Evolutionary conservation across 2,797 vertebrate genomes (phyloP), one percentile per base, ranked within the genome.

Genomic region (Amblyraja radiata): DNA sequence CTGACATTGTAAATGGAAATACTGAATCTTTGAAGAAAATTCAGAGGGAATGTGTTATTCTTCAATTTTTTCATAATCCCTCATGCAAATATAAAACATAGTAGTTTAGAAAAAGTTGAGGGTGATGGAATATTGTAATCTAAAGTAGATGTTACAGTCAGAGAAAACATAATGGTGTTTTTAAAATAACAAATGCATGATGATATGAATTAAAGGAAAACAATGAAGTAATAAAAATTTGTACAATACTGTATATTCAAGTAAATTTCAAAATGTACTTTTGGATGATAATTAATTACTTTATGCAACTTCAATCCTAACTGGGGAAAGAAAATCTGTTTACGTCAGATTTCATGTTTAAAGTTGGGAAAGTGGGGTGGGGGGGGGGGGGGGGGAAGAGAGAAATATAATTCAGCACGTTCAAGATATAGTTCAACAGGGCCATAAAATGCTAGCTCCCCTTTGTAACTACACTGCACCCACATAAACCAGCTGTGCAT

Each of bases 401-500:
- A 63, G 18, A 23, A 21, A 71, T 71, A 86, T 63, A 18, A 65
- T 86, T 86, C 58, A 86, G 61, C 16, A 16, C 32, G 61, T 11
- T 58, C 25, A 25, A 68, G 84, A 68, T 32, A 7, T 18, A 88
- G 84, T 36, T 88, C 63, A 88, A 88, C 65, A 68, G n/a, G 63
- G 63, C 61, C 32, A 88, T 84, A 84, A 88, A 88, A 68, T 14
- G 36, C 61, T 36, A 88, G 32, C 7, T 65, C 84, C 84, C 32
- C 84, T 68, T 68, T 88, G 63, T 68, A 88, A 88, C 63, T 88
- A 61, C 84, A 36, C 6, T 36, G 28, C 21, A 68, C n/a, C 28
- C 68, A 68, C 63, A 68, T 88, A 88, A 88, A 88, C 61, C 61
- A 88, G 61, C 84, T 65, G 61, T 63, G 84, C 84, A 88, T 65